These are phyloP conservation scores for Cariama cristata DNA, from an alignment of 2,113 vertebrate genomes.

Conservation along the genomic window DNA sequence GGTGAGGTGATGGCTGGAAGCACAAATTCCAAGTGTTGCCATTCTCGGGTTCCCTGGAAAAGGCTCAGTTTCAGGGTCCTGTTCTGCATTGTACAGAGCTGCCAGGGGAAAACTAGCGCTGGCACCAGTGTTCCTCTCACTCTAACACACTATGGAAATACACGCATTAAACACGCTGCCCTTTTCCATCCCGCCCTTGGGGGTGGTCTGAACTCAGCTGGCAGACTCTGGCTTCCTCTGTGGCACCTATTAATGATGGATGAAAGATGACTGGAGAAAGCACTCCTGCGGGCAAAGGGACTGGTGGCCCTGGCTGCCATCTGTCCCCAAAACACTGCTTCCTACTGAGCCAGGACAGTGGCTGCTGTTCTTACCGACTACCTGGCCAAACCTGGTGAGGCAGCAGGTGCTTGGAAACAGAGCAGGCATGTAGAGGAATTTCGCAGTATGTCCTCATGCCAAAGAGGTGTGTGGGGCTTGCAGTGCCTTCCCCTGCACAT, in stretches of 20 bases:
- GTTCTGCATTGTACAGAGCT: too few relatives aligned
- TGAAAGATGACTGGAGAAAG: background rate
- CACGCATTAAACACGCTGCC: rapidly evolving
- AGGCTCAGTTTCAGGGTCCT: background rate
- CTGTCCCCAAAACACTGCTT: background rate
- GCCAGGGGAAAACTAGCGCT: background rate
- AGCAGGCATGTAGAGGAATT: rapidly evolving
- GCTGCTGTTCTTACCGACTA: background rate
- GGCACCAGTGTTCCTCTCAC: background rate
- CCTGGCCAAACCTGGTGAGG: background rate
- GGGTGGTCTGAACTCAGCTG: background rate
- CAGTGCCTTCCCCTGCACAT: background rate
- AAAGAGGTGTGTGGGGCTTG: background rate
- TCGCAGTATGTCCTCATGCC: rapidly evolving
- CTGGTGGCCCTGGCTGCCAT: background rate
- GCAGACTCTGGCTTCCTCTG: background rate
- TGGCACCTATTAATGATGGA: background rate
- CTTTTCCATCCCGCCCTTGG: background rate
- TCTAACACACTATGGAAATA: background rate
- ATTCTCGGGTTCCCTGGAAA: too few relatives aligned
- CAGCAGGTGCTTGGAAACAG: background rate
- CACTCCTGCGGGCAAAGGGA: background rate
- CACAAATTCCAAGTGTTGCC: background rate
- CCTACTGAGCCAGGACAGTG: background rate
- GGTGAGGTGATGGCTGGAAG: background rate